Base-by-base conservation (phyloP, 92 coral and sea anemone species). In the Isaurus tuberculatus region DNA sequence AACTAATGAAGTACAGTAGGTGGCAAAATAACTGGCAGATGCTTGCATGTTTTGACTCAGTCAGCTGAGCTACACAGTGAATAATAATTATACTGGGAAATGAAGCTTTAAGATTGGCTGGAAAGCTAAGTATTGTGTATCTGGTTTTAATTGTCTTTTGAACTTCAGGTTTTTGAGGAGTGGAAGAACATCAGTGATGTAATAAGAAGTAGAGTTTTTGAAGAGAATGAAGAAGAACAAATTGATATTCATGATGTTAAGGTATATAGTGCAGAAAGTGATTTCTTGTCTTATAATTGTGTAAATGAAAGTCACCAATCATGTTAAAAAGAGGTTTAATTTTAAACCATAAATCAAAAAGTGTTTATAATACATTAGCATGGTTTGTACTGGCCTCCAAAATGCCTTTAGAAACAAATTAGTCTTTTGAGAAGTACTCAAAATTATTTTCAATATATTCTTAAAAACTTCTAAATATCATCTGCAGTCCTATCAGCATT, bases 231-330 rank as follows among this genome's bases (percentile, higher is more conserved):
- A 28, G 60, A 80, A 1, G 84, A 80, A 8, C 28, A 40, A 61
- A 80, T 80, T 58, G 84, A 80, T 17, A 80, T 64, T 17, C 57
- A 30, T 64, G 84, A 80, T 40, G 32, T 80, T 9, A 80, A 80
- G 84, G 73, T 36, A 67, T 22, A 65, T n/a, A 26, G 19, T 46
- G 53, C 53, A 46, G 16, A 46, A 46, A 11, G 16, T 7, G 53
- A 8, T 46, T 46, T 46, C 2, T 11, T 46, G 0, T 46, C 14
- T 11, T 46, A 19, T 46, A 46, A 46, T 46, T 46, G 53, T 46
- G 16, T 46, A 46, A 46, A 46, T 46, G 53, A 46, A 46, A 46
- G 53, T 46, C 53, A 46, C 53, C 53, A 11, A 46, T 46, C 13
- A 46, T 46, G 53, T 46, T 46, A 46, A 46, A 46, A 8, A 46